Conservation (phyloP, 2,888 invertebrate species). For the Cremastinae sp. region DNA sequence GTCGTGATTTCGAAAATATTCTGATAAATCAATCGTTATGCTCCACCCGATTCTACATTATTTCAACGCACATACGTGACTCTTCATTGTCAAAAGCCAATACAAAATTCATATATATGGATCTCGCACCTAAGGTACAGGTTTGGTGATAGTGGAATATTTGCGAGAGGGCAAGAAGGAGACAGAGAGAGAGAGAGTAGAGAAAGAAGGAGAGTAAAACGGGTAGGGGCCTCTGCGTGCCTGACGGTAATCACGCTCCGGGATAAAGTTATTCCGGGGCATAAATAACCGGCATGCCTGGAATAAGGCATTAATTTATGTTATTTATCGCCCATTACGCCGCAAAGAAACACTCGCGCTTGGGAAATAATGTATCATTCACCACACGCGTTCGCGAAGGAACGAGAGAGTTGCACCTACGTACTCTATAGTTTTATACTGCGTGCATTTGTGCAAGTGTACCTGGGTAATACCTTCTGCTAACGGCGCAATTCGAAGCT, state of each 20-base stretch:
- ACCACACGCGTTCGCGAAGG: slow-evolving; percentile 74
- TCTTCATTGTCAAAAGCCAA: background rate
- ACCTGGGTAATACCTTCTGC: slow-evolving; percentile 34
- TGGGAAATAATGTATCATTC: slow-evolving; percentile 80
- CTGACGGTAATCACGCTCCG: slow-evolving; percentile 78
- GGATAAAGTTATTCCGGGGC: slow-evolving; percentile 79
- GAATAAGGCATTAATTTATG: slow-evolving; percentile 80
- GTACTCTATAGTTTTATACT: slow-evolving; percentile 17
- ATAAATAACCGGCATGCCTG: slow-evolving; percentile 79
- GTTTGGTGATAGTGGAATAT: slow-evolving; percentile 46
- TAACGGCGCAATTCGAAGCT: slow-evolving; percentile 63
- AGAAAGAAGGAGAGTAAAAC: slow-evolving; percentile 62
- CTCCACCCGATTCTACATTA: background rate
- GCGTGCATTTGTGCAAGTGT: background rate
- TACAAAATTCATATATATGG: background rate
- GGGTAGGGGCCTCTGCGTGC: slow-evolving; percentile 74
- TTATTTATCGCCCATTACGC: slow-evolving; percentile 80
- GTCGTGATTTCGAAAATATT: too few species aligned
- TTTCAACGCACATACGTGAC: background rate
- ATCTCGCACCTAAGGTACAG: slow-evolving; percentile 20
- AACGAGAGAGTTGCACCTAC: slow-evolving; percentile 50
- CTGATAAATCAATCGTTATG: too few species aligned
- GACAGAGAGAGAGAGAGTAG: slow-evolving; percentile 56
- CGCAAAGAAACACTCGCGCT: slow-evolving; percentile 78
- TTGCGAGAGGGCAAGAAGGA: slow-evolving; percentile 51